A percentile compares a stretch with the other conserved stretches of the same genome.
Conservation (phyloP, 2,113 vertebrate genomes). For the Diphyllodes magnificus region DNA sequence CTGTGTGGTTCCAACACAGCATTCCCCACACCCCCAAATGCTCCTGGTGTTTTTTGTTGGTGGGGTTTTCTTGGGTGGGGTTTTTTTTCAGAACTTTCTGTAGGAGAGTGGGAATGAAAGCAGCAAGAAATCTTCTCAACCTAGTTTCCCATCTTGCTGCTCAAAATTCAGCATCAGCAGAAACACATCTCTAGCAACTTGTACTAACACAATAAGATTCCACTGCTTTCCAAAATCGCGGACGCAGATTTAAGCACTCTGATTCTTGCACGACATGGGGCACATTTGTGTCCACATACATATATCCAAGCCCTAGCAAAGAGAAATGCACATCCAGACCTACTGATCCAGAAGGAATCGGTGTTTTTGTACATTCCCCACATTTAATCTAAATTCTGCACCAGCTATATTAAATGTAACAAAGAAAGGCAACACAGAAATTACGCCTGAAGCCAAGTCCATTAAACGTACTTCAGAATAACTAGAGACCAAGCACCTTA, state of each 20-base stretch:
- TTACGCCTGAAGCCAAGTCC: slow-evolving; percentile 88
- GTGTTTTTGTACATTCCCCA: slow-evolving; percentile 62
- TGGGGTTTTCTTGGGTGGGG: not conserved
- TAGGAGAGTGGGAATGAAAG: not conserved
- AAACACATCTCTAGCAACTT: slow-evolving; percentile 25
- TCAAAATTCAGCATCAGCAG: slow-evolving; percentile 47
- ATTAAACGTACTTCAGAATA: slow-evolving; percentile 94
- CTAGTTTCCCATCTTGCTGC: not conserved
- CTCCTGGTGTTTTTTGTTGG: not conserved
- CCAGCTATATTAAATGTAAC: slow-evolving; percentile 73
- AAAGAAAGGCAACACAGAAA: slow-evolving; percentile 79
- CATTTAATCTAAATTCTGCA: slow-evolving; percentile 72
- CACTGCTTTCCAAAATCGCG: slow-evolving; percentile 31
- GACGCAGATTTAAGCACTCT: not conserved
- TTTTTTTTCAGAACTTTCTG: not conserved
- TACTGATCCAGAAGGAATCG: slow-evolving; percentile 66
- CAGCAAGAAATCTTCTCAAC: not conserved
- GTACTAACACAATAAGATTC: not conserved
- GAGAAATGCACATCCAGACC: slow-evolving; percentile 65
- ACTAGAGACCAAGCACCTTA: slow-evolving; percentile 94
- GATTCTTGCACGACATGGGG: not conserved
- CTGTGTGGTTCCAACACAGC: not conserved
- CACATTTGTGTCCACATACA: slow-evolving; percentile 4
- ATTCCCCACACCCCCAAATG: not conserved
- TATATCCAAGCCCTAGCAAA: slow-evolving; percentile 27